Percentiles rank a stretch among this genome's conserved stretches.
Conservation (phyloP, 2,888 invertebrate genomes). For the Bimastos eiseni region DNA sequence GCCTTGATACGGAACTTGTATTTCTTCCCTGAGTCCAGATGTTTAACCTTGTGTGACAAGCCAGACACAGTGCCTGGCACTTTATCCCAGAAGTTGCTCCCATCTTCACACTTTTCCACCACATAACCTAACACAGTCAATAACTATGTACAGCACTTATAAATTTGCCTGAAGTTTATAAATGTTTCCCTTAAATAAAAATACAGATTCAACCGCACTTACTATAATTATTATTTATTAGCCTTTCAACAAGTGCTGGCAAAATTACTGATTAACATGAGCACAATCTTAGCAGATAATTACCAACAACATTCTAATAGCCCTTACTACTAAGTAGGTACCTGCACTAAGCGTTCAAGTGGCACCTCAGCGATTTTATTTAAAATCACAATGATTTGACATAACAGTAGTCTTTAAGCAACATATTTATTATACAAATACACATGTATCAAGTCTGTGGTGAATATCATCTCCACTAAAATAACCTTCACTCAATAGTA, state of each 20-base stretch:
- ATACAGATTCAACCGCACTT: too few species aligned
- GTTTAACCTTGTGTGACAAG: slow-evolving; percentile 84
- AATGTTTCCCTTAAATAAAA: neutral
- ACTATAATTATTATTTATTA: neutral
- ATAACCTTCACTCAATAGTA: too few species aligned
- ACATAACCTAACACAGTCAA: slow-evolving; percentile 74
- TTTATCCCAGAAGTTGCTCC: slow-evolving; percentile 87
- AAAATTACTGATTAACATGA: neutral
- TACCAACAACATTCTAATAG: neutral
- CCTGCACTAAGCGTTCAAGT: neutral
- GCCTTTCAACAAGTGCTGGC: neutral
- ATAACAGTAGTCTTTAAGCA: too few species aligned
- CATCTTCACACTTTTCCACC: slow-evolving; percentile 90
- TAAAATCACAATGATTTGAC: too few species aligned
- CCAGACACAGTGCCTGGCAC: slow-evolving; percentile 80
- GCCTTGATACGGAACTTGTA: slow-evolving; percentile 93
- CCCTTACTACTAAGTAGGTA: neutral
- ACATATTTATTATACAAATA: too few species aligned
- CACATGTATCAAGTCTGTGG: too few species aligned
- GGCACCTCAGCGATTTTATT: too few species aligned
- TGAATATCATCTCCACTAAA: too few species aligned
- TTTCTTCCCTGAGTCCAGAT: slow-evolving; percentile 88
- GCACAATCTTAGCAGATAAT: neutral
- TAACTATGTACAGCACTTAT: neutral
- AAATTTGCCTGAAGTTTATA: neutral